Percentiles rank a stretch among this genome's conserved stretches.
phyloP scores from a whole-genome alignment of 1,140 invertebrate genomes.

The Caenorhabditis tropicalis region DNA sequence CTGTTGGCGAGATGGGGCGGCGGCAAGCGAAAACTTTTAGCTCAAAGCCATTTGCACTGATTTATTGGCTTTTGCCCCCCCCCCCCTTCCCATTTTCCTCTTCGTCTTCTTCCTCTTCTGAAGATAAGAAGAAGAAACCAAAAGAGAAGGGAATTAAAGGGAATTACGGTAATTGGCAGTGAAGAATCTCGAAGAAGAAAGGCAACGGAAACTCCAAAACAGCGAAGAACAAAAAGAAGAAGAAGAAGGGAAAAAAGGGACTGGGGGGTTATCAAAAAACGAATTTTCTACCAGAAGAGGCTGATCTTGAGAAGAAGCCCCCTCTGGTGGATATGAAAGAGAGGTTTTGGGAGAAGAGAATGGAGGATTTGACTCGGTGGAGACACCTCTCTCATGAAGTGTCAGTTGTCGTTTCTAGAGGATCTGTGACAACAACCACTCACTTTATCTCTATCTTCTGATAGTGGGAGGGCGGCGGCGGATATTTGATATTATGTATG shows the following conservation, averaged over 20 bases:
- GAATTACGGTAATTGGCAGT: slow-evolving; percentile 33
- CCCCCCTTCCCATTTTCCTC: background rate
- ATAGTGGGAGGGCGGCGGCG: too few relatives aligned
- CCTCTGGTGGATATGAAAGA: background rate
- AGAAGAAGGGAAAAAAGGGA: background rate
- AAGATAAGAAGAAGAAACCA: background rate
- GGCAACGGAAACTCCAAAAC: background rate
- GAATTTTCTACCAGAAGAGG: background rate
- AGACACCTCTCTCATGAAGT: slow-evolving; percentile 34
- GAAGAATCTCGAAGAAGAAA: background rate
- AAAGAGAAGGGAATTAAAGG: slow-evolving; percentile 11
- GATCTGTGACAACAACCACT: slow-evolving; percentile 35
- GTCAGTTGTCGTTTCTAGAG: slow-evolving; percentile 3
- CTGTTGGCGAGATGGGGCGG: background rate
- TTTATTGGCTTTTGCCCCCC: slow-evolving; percentile 18
- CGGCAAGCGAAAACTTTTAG: slow-evolving; percentile 45
- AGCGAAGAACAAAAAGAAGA: background rate
- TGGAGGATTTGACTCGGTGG: background rate
- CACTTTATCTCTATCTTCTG: background rate
- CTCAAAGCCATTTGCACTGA: slow-evolving; percentile 39
- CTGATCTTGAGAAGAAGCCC: background rate
- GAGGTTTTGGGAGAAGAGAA: background rate
- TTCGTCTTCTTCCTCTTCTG: background rate
- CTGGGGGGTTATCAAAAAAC: slow-evolving; percentile 6
- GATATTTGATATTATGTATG: background rate